Evolutionary conservation across 2,113 vertebrate species (phyloP).

Genomic region (Axis porcinus): DNA sequence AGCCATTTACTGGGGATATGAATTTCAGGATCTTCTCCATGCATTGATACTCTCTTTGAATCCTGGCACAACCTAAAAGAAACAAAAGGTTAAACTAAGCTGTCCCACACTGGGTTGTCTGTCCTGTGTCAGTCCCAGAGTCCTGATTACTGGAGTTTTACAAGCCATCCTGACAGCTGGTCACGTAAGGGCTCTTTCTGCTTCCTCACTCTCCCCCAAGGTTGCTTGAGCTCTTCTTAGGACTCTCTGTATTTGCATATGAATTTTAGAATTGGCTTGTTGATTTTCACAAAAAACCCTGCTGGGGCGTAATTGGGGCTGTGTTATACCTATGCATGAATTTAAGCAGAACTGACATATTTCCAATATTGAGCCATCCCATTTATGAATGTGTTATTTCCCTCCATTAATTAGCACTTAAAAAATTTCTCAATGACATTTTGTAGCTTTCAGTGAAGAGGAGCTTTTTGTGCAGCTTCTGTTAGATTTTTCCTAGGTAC

Average conservation of each 20-base stretch:
- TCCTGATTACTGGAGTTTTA: neutral
- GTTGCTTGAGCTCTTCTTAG: neutral
- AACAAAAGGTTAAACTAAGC: neutral
- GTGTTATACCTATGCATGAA: neutral
- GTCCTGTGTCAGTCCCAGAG: neutral
- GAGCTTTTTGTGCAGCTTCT: neutral
- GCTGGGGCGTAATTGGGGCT: neutral
- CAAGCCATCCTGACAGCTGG: accelerated
- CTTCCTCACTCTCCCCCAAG: neutral
- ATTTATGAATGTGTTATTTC: neutral
- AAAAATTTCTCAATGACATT: neutral
- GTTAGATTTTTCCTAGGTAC: neutral
- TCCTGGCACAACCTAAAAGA: neutral
- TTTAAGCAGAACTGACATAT: neutral
- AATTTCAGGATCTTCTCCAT: neutral
- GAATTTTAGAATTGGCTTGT: neutral
- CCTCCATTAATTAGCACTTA: neutral
- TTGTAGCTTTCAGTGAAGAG: neutral
- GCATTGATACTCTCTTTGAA: neutral
- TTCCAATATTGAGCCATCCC: neutral
- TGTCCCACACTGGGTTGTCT: accelerated
- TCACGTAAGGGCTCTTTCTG: accelerated
- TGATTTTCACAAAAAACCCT: neutral
- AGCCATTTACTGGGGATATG: neutral
- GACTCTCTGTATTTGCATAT: neutral